Evolutionary conservation across 1,140 invertebrate species (phyloP).

Genomic region (Rhagoletis zephyria): DNA sequence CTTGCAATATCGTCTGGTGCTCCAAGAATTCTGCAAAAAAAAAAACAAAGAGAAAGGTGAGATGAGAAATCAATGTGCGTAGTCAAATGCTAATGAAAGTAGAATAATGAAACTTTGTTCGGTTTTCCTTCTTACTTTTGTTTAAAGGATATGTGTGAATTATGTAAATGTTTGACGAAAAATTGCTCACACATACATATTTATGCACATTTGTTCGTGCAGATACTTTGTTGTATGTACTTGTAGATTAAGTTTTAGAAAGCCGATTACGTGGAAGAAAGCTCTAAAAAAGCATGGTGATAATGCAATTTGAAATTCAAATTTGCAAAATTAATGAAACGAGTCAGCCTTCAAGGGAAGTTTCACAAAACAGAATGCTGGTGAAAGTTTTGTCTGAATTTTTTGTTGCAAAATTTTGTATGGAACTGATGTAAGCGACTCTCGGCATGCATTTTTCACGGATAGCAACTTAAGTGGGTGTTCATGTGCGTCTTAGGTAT

Average conservation of each 20-base stretch:
- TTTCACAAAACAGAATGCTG: neutral
- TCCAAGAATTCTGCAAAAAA: constrained; percentile 28
- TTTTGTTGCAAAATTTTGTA: neutral
- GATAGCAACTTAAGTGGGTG: too few species aligned
- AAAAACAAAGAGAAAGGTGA: neutral
- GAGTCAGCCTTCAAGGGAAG: neutral
- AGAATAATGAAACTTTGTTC: neutral
- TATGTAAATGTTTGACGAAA: neutral
- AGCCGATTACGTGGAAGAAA: neutral
- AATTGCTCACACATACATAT: neutral
- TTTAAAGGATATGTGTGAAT: neutral
- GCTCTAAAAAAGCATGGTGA: neutral
- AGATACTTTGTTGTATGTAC: too few species aligned
- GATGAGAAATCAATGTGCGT: neutral
- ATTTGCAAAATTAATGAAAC: neutral
- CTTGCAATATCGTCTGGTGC: constrained; percentile 23
- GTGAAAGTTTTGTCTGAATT: neutral
- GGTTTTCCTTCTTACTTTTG: neutral
- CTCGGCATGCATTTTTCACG: too few species aligned
- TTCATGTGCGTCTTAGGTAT: too few species aligned
- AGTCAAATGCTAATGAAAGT: neutral
- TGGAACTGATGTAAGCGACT: too few species aligned
- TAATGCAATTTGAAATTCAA: constrained; percentile 34
- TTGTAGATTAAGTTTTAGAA: too few species aligned
- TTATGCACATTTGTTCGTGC: neutral